phyloP scores from a whole-genome alignment of 2,113 vertebrate species.

The Vulpes ferrilata region DNA sequence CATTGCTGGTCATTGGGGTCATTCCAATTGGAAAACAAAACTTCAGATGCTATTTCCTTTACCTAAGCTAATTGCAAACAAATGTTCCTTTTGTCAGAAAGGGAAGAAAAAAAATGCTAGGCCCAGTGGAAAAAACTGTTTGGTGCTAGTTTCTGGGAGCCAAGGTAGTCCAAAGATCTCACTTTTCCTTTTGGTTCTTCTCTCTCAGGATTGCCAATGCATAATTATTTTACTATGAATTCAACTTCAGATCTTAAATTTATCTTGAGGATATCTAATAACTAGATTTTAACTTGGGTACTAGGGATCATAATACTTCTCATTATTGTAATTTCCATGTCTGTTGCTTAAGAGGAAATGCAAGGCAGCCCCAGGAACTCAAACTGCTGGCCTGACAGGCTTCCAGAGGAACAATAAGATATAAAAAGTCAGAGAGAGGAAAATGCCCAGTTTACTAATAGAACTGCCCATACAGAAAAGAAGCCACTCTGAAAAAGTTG shows the following conservation, averaged over 20 bases:
- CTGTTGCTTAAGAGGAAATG: background rate
- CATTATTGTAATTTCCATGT: slow-evolving; percentile 44
- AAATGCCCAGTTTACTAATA: slow-evolving; percentile 63
- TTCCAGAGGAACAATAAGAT: slow-evolving; percentile 46
- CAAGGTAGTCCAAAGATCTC: background rate
- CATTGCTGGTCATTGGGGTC: slow-evolving; percentile 71
- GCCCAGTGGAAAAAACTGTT: slow-evolving; percentile 68
- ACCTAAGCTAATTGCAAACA: slow-evolving; percentile 83
- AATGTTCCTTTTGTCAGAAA: slow-evolving; percentile 78
- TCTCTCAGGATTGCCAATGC: slow-evolving; percentile 43
- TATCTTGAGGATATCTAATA: slow-evolving; percentile 65
- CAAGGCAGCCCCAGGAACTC: background rate
- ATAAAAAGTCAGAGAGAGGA: slow-evolving; percentile 40
- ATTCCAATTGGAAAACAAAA: slow-evolving; percentile 82
- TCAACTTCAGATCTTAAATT: slow-evolving; percentile 56
- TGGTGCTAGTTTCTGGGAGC: slow-evolving; percentile 62
- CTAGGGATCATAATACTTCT: background rate
- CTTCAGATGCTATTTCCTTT: slow-evolving; percentile 85
- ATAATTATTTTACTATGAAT: slow-evolving; percentile 77
- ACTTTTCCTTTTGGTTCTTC: background rate
- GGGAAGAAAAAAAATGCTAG: slow-evolving; percentile 55
- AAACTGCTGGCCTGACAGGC: background rate
- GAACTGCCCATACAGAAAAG: slow-evolving; percentile 21
- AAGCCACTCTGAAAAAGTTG: slow-evolving; percentile 31
- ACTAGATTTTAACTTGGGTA: slow-evolving; percentile 39